Percentiles rank a stretch among this genome's conserved stretches.
These are phyloP conservation scores for Astyanax mexicanus DNA, from an alignment of 2,797 vertebrate genomes.

Conservation along the genomic window DNA sequence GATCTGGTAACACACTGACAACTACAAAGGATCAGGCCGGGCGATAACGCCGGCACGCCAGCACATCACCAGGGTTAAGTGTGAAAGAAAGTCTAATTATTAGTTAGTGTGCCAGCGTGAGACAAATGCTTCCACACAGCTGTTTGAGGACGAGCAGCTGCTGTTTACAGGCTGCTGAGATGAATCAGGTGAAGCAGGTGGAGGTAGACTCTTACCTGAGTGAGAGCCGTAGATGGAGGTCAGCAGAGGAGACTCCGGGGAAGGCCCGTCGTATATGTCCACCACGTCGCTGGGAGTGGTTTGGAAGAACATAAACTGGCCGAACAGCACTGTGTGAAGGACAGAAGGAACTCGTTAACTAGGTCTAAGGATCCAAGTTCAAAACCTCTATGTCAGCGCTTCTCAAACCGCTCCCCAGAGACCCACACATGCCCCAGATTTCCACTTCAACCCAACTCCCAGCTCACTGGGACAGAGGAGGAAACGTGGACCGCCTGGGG, in stretches of 20 bases:
- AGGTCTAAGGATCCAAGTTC: too few relatives aligned
- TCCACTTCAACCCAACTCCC: too few relatives aligned
- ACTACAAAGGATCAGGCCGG: neutral
- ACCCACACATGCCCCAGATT: too few relatives aligned
- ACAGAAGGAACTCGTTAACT: neutral
- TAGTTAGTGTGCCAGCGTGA: neutral
- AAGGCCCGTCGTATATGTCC: conserved; percentile 93
- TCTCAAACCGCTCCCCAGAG: too few relatives aligned
- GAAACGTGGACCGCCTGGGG: too few relatives aligned
- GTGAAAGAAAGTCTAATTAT: conserved; percentile 4
- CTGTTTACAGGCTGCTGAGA: neutral
- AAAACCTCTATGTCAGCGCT: too few relatives aligned
- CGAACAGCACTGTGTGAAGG: conserved; percentile 91
- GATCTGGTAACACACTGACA: neutral
- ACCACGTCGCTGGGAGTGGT: conserved; percentile 91
- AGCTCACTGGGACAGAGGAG: too few relatives aligned
- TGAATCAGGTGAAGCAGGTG: too few relatives aligned
- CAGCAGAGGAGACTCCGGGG: conserved; percentile 88
- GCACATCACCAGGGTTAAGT: conserved; percentile 10
- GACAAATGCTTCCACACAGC: neutral
- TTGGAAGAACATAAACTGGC: conserved; percentile 98
- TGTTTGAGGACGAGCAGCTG: neutral
- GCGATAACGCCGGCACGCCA: neutral
- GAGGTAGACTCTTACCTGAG: conserved; percentile 83
- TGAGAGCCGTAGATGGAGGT: conserved; percentile 95